Evolutionary conservation across 2,113 vertebrate genomes (phyloP).

Genomic region (Zingel zingel): DNA sequence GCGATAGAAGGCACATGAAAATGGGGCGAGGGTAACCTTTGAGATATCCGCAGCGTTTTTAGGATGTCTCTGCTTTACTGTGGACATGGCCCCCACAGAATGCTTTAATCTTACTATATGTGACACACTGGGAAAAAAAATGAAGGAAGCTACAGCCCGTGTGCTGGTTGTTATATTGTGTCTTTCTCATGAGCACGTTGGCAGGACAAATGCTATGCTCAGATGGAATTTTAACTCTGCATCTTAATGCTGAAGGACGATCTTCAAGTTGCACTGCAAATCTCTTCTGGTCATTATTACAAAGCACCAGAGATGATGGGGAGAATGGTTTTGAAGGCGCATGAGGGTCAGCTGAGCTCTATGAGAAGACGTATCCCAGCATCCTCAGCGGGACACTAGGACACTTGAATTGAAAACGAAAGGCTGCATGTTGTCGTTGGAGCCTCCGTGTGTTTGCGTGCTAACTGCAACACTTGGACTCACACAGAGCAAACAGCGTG

Average conservation of each 20-base stretch:
- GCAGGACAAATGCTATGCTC: background rate
- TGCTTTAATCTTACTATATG: background rate
- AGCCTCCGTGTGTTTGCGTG: slow-evolving; percentile 11
- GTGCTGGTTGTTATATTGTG: background rate
- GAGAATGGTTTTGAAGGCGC: background rate
- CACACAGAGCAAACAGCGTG: background rate
- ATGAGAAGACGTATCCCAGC: slow-evolving; percentile 20
- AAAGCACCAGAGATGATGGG: background rate
- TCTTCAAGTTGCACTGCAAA: background rate
- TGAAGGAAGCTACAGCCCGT: slow-evolving; percentile 13
- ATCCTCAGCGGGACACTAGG: slow-evolving; percentile 8
- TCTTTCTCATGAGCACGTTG: slow-evolving; percentile 2
- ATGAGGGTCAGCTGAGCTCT: background rate
- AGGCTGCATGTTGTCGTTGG: slow-evolving; percentile 5
- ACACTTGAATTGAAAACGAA: slow-evolving; percentile 3
- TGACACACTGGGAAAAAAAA: background rate
- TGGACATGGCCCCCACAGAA: background rate
- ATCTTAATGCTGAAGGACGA: background rate
- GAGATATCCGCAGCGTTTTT: background rate
- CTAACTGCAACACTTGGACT: background rate
- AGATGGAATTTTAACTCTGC: background rate
- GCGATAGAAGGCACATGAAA: slow-evolving; percentile 1
- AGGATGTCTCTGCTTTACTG: background rate
- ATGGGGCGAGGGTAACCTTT: background rate
- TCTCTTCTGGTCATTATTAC: background rate